Conservation (phyloP, 2,888 invertebrate species). For the Cacoxenus indagator region DNA sequence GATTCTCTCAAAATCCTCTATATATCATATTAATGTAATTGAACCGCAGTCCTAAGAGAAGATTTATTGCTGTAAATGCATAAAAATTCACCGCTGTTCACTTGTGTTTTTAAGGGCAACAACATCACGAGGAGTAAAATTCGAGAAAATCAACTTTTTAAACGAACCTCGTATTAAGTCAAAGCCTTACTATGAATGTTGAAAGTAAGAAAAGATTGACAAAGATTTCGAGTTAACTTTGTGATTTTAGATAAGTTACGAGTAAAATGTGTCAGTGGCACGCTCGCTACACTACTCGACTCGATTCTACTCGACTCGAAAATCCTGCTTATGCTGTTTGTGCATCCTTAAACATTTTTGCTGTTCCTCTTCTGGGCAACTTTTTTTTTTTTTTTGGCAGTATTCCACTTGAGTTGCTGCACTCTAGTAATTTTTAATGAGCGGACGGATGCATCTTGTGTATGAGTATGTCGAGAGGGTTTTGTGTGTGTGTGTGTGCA, state of each 20-base stretch:
- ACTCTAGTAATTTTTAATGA: neutral
- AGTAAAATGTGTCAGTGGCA: slow-evolving; percentile 57
- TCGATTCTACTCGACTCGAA: slow-evolving; percentile 45
- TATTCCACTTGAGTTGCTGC: neutral
- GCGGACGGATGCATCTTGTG: neutral
- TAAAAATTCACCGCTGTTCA: too few relatives aligned
- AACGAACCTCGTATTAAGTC: too few relatives aligned
- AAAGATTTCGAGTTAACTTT: neutral
- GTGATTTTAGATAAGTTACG: neutral
- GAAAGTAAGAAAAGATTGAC: neutral
- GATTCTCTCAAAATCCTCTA: too few relatives aligned
- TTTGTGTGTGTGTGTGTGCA: neutral
- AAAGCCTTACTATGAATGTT: too few relatives aligned
- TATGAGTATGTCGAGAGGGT: neutral
- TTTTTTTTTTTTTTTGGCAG: neutral
- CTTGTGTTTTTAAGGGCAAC: too few relatives aligned
- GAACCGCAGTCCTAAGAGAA: too few relatives aligned
- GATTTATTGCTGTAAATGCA: too few relatives aligned
- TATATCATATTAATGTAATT: too few relatives aligned
- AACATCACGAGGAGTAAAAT: too few relatives aligned
- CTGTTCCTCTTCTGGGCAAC: neutral
- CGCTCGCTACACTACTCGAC: slow-evolving; percentile 52
- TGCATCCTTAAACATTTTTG: neutral
- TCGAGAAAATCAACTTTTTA: too few relatives aligned
- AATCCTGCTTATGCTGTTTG: too few relatives aligned